These are phyloP conservation scores for Notiomystis cincta DNA, from an alignment of 2,113 vertebrate species.

Conservation along the genomic window DNA sequence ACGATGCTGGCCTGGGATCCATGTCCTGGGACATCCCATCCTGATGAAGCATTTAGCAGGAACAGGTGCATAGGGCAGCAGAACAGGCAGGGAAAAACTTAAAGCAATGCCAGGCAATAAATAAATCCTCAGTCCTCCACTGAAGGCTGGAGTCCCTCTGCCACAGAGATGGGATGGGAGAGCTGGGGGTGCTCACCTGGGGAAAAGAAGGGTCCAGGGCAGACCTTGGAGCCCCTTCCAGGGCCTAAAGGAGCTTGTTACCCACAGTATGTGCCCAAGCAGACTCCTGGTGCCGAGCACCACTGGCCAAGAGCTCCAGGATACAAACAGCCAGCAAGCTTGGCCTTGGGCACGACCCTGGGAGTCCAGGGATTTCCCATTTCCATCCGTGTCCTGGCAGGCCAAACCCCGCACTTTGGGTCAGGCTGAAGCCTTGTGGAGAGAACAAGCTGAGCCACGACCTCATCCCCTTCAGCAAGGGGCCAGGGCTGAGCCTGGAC, in stretches of 20 bases:
- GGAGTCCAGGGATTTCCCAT: not conserved
- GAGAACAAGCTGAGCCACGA: not conserved
- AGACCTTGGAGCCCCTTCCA: not conserved
- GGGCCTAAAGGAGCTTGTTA: not conserved
- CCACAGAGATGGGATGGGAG: not conserved
- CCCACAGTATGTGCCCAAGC: not conserved
- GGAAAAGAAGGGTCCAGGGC: not conserved
- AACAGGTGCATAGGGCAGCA: not conserved
- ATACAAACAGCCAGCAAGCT: not conserved
- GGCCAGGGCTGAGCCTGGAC: not conserved
- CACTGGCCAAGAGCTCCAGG: not conserved
- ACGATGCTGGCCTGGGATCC: not conserved
- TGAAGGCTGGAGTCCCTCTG: not conserved
- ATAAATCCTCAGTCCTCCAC: not conserved
- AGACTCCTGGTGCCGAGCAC: not conserved
- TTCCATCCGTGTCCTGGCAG: not conserved
- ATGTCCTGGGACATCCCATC: not conserved
- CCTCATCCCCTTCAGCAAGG: not conserved
- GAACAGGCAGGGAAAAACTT: not conserved
- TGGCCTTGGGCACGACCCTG: not conserved
- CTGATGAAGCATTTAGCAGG: not conserved
- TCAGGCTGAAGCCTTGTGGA: not conserved
- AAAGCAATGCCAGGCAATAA: not conserved
- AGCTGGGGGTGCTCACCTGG: not conserved
- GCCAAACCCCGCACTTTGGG: not conserved